phyloP scores from a whole-genome alignment of 2,113 vertebrate genomes.

The Gallinago jamesoni region DNA sequence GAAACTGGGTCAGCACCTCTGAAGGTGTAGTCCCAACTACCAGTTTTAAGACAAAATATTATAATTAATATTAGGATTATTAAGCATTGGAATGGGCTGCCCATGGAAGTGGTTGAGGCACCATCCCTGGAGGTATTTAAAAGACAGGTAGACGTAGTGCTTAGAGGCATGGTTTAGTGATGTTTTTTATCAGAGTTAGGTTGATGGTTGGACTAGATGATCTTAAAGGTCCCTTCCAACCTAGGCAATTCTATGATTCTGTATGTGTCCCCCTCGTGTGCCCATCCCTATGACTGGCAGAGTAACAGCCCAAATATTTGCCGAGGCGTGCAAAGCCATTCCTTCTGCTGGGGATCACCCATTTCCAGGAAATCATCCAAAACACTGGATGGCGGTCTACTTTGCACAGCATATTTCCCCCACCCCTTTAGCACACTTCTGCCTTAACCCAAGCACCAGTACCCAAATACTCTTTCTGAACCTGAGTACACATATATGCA shows the following conservation, averaged over 20 bases:
- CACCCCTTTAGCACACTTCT: not conserved
- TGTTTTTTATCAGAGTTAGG: no score
- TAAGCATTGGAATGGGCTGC: no score
- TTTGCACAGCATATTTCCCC: not conserved
- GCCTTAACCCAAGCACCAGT: not conserved
- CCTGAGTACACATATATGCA: not conserved
- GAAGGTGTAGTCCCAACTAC: not conserved
- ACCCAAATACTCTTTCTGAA: not conserved
- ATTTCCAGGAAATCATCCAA: not conserved
- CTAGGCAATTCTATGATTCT: no score
- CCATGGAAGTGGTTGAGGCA: no score
- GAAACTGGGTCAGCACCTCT: not conserved
- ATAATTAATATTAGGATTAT: no score
- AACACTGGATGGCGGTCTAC: not conserved
- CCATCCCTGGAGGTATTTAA: no score
- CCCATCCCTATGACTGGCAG: no score
- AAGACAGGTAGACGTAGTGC: no score
- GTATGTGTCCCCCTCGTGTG: no score
- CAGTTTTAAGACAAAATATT: not conserved
- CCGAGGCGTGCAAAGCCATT: not conserved
- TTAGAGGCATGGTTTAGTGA: no score
- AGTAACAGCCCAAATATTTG: not conserved
- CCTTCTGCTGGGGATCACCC: not conserved
- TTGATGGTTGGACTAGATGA: no score
- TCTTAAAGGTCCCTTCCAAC: no score